phyloP scores from a whole-genome alignment of 1,140 invertebrate species.

The Bathynomus jamesi region DNA sequence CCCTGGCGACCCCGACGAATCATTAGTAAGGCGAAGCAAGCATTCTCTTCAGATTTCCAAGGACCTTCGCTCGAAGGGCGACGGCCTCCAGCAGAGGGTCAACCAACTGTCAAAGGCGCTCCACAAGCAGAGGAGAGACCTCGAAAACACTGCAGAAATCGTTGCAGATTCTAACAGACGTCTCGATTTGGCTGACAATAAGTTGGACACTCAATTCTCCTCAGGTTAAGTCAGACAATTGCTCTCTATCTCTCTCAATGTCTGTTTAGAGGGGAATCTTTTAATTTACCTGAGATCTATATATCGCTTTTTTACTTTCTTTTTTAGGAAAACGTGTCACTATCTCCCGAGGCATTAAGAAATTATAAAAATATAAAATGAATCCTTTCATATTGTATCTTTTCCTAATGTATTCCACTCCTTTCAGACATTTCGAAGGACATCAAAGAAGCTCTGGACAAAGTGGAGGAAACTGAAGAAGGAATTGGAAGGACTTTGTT shows the following conservation, averaged over 20 bases:
- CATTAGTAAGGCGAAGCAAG: conserved; percentile 32
- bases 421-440: not conserved
- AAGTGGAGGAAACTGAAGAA: not conserved
- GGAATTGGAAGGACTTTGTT: not conserved
- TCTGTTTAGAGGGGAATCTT: too few relatives aligned
- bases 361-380: too few relatives aligned
- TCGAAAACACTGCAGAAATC: conserved; percentile 5
- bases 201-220: not conserved
- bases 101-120: conserved; percentile 30
- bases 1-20: conserved; percentile 37
- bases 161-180: not conserved
- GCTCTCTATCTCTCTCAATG: too few relatives aligned
- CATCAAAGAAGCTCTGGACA: not conserved
- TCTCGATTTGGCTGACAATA: not conserved
- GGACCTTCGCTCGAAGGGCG: conserved; percentile 27
- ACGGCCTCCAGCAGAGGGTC: conserved; percentile 22
- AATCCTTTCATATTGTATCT: too few relatives aligned
- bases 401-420: too few relatives aligned
- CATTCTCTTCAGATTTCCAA: conserved; percentile 29
- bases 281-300: too few relatives aligned
- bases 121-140: conserved; percentile 27
- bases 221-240: not conserved
- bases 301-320: too few relatives aligned
- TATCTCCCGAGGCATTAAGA: too few relatives aligned
- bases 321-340: too few relatives aligned